Conservation (phyloP, 1,140 invertebrate species). For the Palaemon carinicauda region DNA sequence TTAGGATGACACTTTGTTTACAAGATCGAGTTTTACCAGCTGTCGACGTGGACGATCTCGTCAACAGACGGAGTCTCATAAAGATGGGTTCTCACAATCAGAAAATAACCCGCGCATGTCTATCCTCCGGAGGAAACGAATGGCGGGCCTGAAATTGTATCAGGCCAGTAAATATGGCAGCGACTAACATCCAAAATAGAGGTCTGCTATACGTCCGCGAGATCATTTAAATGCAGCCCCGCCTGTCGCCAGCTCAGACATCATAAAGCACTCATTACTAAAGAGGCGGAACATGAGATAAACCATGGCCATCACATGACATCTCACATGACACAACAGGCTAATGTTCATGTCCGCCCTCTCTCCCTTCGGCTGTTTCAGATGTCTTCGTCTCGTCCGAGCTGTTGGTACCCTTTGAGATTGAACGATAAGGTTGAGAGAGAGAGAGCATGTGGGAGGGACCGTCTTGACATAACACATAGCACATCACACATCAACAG, state of each 20-base stretch:
- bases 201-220: not conserved
- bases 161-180: not conserved
- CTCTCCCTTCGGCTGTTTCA: constrained; percentile 3
- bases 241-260: constrained; percentile 45
- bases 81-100: no score
- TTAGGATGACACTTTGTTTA: no score
- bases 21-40: no score
- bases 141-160: not conserved
- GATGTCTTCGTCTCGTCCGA: not conserved
- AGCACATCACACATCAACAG: constrained; percentile 44
- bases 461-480: constrained; percentile 49
- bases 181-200: not conserved
- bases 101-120: no score
- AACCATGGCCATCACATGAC: constrained; percentile 50
- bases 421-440: not conserved
- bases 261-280: constrained; percentile 48
- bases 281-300: constrained; percentile 52
- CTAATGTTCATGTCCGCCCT: not conserved
- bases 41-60: no score
- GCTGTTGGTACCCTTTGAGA: not conserved
- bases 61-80: no score
- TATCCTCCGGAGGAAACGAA: no score
- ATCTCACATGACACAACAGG: constrained; percentile 52
- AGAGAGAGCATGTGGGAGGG: constrained; percentile 9
- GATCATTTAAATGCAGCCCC: constrained; percentile 36